Evolutionary conservation across 2,888 invertebrate genomes (phyloP).

Genomic region (Apodemia zela): DNA sequence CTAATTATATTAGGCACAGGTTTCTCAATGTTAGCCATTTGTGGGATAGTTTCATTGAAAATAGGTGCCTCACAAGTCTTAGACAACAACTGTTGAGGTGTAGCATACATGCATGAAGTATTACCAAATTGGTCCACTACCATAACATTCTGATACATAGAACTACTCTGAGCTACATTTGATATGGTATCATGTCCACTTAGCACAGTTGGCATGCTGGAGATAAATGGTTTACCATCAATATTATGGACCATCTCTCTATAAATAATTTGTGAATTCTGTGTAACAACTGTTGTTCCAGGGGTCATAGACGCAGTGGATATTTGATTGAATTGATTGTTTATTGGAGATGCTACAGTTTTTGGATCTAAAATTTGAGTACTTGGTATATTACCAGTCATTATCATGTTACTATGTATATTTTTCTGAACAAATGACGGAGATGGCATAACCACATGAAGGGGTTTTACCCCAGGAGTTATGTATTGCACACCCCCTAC

Average conservation of each 20-base stretch:
- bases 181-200: conserved; percentile 56
- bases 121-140: conserved; percentile 71
- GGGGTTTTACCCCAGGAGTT: conserved; percentile 52
- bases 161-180: conserved; percentile 59
- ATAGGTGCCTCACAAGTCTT: conserved; percentile 50
- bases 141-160: conserved; percentile 74
- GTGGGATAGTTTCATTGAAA: conserved; percentile 43
- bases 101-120: conserved; percentile 65
- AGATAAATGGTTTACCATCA: conserved; percentile 65
- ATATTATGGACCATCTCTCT: conserved; percentile 72
- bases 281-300: conserved; percentile 66
- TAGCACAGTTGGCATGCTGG: conserved; percentile 58
- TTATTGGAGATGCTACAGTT: conserved; percentile 43
- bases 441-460: conserved; percentile 61
- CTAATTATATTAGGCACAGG: conserved; percentile 38
- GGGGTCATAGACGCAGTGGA: conserved; percentile 55
- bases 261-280: conserved; percentile 73
- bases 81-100: conserved; percentile 55
- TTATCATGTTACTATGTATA: conserved; percentile 65
- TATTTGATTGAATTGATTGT: conserved; percentile 57
- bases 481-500: conserved; percentile 60
- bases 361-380: conserved; percentile 53
- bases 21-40: conserved; percentile 43
- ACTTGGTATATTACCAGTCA: conserved; percentile 55
- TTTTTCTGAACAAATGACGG: conserved; percentile 70